phyloP scores from a whole-genome alignment of 2,888 invertebrate genomes.

The Lapara coniferarum region DNA sequence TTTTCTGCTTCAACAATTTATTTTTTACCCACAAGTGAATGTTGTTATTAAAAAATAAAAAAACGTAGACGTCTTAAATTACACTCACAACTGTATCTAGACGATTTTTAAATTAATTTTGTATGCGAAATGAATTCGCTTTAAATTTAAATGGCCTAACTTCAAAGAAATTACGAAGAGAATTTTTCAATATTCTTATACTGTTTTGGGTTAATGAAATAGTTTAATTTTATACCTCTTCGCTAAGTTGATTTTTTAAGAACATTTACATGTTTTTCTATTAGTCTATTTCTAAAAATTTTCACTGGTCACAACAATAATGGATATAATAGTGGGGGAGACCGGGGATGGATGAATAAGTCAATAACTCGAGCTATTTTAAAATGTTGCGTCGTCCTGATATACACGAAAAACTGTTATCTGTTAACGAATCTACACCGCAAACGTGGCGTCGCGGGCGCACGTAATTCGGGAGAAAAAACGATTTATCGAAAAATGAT shows the following conservation, averaged over 20 bases:
- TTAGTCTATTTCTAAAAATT: too few species aligned
- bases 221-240: too few species aligned
- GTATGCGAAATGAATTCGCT: background rate
- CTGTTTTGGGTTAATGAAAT: background rate
- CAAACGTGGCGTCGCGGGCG: too few species aligned
- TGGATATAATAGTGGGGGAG: too few species aligned
- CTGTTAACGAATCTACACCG: too few species aligned
- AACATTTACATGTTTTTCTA: background rate
- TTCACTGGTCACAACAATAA: too few species aligned
- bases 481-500: too few species aligned
- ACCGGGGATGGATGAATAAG: too few species aligned
- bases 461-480: too few species aligned
- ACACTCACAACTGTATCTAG: conserved; percentile 7
- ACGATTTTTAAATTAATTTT: conserved; percentile 15
- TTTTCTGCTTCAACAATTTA: conserved; percentile 4
- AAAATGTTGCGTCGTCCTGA: too few species aligned
- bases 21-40: background rate
- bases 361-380: too few species aligned
- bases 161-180: conserved; percentile 3
- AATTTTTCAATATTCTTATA: background rate
- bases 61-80: background rate
- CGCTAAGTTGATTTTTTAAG: background rate
- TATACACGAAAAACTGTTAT: too few species aligned
- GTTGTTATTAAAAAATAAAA: background rate
- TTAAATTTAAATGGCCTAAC: background rate